Evolutionary conservation across 2,113 vertebrate genomes (phyloP).

Genomic region (Toxotes jaculatrix): DNA sequence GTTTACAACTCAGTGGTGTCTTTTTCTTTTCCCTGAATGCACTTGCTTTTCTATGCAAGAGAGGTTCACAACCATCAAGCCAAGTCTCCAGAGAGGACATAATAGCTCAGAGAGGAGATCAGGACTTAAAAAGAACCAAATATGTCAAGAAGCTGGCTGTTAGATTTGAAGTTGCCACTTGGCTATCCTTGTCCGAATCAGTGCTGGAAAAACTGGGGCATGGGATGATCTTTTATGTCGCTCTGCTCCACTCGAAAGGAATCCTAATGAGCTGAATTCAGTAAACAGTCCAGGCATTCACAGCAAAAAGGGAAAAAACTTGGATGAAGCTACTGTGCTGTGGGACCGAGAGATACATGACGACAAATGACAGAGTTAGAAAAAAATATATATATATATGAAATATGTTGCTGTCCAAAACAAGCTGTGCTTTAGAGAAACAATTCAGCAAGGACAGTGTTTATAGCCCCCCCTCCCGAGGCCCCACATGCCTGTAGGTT

Average conservation of each 20-base stretch:
- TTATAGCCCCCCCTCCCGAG: slow-evolving; percentile 28
- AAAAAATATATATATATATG: no score
- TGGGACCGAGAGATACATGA: background rate
- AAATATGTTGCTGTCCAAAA: slow-evolving; percentile 15
- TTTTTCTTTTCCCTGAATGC: slow-evolving; percentile 12
- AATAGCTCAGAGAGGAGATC: background rate
- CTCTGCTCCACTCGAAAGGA: slow-evolving; percentile 36
- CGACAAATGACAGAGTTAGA: background rate
- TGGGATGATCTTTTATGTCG: background rate
- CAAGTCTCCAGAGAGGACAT: background rate
- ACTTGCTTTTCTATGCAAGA: slow-evolving; percentile 3
- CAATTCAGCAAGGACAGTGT: slow-evolving; percentile 44
- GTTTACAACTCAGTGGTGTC: slow-evolving; percentile 3
- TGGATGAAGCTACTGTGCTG: background rate
- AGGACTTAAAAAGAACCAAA: background rate
- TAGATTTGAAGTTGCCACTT: background rate
- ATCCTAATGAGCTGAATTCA: slow-evolving; percentile 56
- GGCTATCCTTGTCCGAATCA: background rate
- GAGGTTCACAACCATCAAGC: slow-evolving; percentile 5
- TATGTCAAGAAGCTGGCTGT: background rate
- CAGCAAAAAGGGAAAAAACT: no score
- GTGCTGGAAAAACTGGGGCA: background rate
- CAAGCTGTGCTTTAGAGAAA: slow-evolving; percentile 12
- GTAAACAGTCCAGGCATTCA: slow-evolving; percentile 15
- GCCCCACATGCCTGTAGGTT: slow-evolving; percentile 50